phyloP scores from a whole-genome alignment of 2,113 vertebrate species.

The Atlantisia rogersi region DNA sequence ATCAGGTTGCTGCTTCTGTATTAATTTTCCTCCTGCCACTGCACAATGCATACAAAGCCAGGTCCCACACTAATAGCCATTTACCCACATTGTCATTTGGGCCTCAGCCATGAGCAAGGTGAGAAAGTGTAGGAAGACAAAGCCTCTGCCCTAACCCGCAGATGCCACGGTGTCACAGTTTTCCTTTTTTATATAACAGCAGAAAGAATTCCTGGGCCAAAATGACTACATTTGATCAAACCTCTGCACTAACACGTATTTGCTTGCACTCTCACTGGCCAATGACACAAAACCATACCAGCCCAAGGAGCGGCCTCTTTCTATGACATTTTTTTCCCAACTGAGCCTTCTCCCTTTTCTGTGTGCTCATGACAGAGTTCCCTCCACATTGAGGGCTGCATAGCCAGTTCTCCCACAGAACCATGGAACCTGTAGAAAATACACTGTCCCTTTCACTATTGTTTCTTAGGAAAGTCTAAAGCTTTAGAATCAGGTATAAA shows the following conservation, averaged over 20 bases:
- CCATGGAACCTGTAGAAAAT: background rate
- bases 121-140: background rate
- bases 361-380: background rate
- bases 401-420: background rate
- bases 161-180: background rate
- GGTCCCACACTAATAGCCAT: background rate
- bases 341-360: background rate
- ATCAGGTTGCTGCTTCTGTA: background rate
- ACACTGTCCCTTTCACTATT: background rate
- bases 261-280: background rate
- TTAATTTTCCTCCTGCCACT: conserved; percentile 31
- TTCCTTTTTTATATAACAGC: background rate
- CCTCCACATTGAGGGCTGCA: background rate
- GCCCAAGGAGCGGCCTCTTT: background rate
- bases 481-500: background rate
- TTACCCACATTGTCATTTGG: background rate
- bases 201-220: background rate
- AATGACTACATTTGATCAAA: background rate
- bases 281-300: background rate
- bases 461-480: background rate
- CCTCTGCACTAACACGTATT: background rate
- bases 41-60: background rate
- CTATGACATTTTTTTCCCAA: background rate
- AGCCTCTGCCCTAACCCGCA: background rate
- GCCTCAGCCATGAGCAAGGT: background rate